Evolutionary conservation across 1,140 invertebrate genomes (phyloP).

Genomic region (Cydia splendana): DNA sequence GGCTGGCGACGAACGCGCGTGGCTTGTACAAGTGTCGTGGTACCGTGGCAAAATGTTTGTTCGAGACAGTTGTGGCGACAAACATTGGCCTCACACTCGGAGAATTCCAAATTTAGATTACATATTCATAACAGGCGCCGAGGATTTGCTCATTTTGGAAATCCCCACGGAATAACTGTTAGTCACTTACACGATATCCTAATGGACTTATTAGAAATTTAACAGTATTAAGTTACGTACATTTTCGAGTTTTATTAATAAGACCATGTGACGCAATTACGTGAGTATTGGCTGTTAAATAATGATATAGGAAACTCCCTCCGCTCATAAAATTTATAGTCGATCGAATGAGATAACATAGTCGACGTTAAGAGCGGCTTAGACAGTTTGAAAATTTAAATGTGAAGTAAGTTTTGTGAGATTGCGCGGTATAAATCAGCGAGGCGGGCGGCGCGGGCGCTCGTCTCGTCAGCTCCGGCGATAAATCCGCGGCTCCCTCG

Average conservation of each 20-base stretch:
- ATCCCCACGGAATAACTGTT: slow-evolving; percentile 65
- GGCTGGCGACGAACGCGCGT: slow-evolving; percentile 39
- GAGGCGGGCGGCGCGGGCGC: slow-evolving; percentile 45
- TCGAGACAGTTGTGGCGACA: slow-evolving; percentile 69
- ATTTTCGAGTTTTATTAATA: too few relatives aligned
- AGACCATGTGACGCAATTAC: too few relatives aligned
- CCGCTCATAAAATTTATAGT: slow-evolving; percentile 79
- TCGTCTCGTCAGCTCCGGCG: slow-evolving; percentile 46
- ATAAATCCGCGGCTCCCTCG: slow-evolving; percentile 76
- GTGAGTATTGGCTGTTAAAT: not conserved
- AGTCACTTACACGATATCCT: slow-evolving; percentile 35
- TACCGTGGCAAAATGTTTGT: slow-evolving; percentile 71
- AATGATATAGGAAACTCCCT: slow-evolving; percentile 57
- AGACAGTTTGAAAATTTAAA: slow-evolving; percentile 80
- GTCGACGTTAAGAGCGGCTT: slow-evolving; percentile 77
- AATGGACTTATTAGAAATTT: not conserved
- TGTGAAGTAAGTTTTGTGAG: slow-evolving; percentile 80
- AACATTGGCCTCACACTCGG: slow-evolving; percentile 76
- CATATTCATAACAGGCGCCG: slow-evolving; percentile 78
- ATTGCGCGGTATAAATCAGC: slow-evolving; percentile 78
- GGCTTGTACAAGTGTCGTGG: slow-evolving; percentile 56
- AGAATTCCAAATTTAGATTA: slow-evolving; percentile 80
- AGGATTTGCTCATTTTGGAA: slow-evolving; percentile 72
- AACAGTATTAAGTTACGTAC: not conserved
- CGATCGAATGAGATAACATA: slow-evolving; percentile 79